Evolutionary conservation across 2,888 invertebrate species (phyloP), one percentile per base, ranked within the genome.

Genomic region (Watsonalla cultraria): DNA sequence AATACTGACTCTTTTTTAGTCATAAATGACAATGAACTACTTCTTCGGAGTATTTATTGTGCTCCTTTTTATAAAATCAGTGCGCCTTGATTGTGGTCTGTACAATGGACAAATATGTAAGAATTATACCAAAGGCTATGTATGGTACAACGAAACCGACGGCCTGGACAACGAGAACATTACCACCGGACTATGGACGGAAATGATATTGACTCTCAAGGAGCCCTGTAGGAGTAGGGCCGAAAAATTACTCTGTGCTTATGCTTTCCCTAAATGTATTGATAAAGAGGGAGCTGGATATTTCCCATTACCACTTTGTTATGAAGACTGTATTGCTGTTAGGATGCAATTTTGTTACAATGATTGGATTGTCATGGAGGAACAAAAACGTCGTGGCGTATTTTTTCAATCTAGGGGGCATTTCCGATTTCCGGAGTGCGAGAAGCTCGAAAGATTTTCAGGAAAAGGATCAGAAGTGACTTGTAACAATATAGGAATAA

Each of bases 311-410:
- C 96, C 97, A 5, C 89, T 98, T 6, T 98, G 98, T 84, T 96
- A 96, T 75, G 98, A 98, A 91, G 98, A 98, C 79, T 99, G 98
- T 79, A 93, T 96, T 78, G 98, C 98, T 53, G 96, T 97, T 34
- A 95, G 95, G 78, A 94, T 96, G 80, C 94, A 97, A 74, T 96
- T 97, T 85, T 99, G 98, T 84, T 97, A 96, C 82, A 96, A 95
- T 76, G 97, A 98, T 78, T 98, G 98, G 98, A 95, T 96, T 33
- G 89, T 96, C 55, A 94, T 98, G 54, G 97, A 97, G 84, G 96
- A 97, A 73, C 96, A 96, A 78, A 97, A 97, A 78, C 93, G 93
- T 57, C 92, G 94, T 58, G 94, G 95, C 47, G 94, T 96, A 58
- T 95, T 92, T 77, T 94, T 96, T 66, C 94, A 96, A 80, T 95